A percentile compares a stretch with the other conserved stretches of the same genome.
Evolutionary conservation across 2,113 vertebrate genomes (phyloP).

Genomic region (Indicator maculatus): DNA sequence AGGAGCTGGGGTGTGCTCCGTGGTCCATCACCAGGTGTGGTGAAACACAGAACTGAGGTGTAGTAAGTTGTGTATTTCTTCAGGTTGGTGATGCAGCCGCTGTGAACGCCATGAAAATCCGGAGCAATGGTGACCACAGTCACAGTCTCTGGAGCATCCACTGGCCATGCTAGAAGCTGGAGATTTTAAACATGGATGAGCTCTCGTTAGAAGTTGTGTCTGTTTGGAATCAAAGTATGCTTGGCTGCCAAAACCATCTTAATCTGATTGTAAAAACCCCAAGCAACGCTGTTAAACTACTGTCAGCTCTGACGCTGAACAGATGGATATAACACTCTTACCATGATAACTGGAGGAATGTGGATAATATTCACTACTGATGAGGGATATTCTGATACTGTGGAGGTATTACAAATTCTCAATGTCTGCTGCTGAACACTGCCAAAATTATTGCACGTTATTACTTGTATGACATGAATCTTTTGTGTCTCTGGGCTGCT

Average conservation of each 20-base stretch:
- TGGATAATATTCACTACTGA: not conserved
- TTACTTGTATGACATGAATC: not conserved
- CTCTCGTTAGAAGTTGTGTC: not conserved
- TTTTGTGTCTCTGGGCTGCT: not conserved
- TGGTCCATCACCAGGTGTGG: conserved; percentile 92
- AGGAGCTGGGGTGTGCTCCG: conserved; percentile 83
- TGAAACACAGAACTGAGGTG: conserved; percentile 90
- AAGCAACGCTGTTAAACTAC: not conserved
- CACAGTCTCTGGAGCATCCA: conserved; percentile 77
- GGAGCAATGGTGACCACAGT: conserved; percentile 88
- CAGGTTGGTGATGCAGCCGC: conserved; percentile 84
- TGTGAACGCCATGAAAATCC: conserved; percentile 89
- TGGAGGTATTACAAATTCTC: not conserved
- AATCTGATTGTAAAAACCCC: conserved; percentile 21
- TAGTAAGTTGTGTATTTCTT: conserved; percentile 90
- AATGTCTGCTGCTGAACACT: not conserved
- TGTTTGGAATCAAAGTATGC: not conserved
- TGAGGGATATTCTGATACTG: not conserved
- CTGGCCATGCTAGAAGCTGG: conserved; percentile 89
- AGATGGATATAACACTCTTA: not conserved
- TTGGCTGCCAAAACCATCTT: conserved; percentile 23
- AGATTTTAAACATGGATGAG: not conserved
- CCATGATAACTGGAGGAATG: not conserved
- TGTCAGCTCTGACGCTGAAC: conserved; percentile 13
- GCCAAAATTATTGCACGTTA: not conserved